These are phyloP conservation scores for Characodon lateralis DNA, from an alignment of 2,797 vertebrate species.

Conservation along the genomic window DNA sequence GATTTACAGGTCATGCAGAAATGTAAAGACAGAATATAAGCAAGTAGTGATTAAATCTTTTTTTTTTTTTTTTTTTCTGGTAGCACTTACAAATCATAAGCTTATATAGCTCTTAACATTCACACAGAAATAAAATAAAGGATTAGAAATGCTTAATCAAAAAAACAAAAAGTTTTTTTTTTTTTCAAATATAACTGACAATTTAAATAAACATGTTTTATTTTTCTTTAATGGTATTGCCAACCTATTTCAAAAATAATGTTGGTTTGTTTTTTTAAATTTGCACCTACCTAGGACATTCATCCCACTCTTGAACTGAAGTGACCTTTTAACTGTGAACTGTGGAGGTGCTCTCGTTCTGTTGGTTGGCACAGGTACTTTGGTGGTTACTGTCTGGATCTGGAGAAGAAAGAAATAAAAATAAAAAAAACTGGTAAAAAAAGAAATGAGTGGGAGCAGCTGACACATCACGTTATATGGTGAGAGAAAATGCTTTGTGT, in stretches of 20 bases:
- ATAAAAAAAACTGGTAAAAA: slow-evolving; percentile 15
- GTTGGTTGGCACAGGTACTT: slow-evolving; percentile 86
- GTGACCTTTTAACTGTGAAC: slow-evolving; percentile 88
- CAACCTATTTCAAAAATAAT: slow-evolving; percentile 8
- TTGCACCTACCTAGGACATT: slow-evolving; percentile 91
- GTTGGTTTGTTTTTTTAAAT: slow-evolving; percentile 18
- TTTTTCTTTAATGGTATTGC: background rate
- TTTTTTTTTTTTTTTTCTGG: background rate
- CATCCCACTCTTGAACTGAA: slow-evolving; percentile 98
- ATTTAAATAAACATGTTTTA: background rate
- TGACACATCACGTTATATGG: slow-evolving; percentile 13
- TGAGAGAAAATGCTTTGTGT: background rate
- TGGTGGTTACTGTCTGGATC: slow-evolving; percentile 94
- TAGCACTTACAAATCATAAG: background rate
- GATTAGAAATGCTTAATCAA: background rate
- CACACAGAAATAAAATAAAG: background rate
- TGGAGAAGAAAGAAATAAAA: slow-evolving; percentile 57
- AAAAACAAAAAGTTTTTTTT: background rate
- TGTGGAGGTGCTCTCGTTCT: slow-evolving; percentile 83
- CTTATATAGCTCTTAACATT: background rate
- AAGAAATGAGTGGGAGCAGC: slow-evolving; percentile 17
- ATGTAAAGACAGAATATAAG: background rate
- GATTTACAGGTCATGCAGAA: background rate
- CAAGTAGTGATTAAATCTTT: background rate
- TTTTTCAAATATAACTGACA: slow-evolving; percentile 9